Base-by-base conservation (phyloP, 2,888 invertebrate genomes). In the Himalopsyche anomala region DNA sequence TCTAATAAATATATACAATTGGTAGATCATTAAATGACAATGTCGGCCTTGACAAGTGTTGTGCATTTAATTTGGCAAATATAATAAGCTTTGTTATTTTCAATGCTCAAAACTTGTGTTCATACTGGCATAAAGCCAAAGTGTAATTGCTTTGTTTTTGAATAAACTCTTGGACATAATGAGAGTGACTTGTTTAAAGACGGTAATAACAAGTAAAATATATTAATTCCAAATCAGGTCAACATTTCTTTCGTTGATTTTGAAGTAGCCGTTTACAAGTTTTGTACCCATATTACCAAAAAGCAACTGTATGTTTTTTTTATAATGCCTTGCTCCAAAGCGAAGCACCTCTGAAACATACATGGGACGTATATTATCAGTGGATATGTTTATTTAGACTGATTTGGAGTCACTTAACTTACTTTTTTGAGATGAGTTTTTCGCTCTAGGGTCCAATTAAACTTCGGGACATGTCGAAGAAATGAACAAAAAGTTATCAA, bases 61-160 rank as follows among this genome's bases (percentile, higher is more conserved):
- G 17, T 56, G 62, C 19, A 28, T 62, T n/a, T 62, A 56, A n/a
- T 56, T 62, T 62, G 62, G 62, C 62, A 28, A 19, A 62, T 62
- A 62, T 62, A 62, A 62, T 62, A 62, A 62, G 62, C 62, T 62
- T 62, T 62, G 62, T 62, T 62, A 62, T 62, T 62, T 62, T 62
- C 28, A 62, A 62, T 62, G 28, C 8, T 62, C 56, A 62, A 62
- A 62, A 28, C 51, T 62, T 19, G n/a, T 62, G 62, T 62, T 62
- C 28, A 19, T 5, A 8, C 8, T 62, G 62, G 62, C 62, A 62
- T 19, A 9, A 19, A 62, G 62, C 62, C 62, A 19, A 62, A 62
- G 11, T 19, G 19, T 62, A 62, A 62, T 19, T 62, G 19, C 62
- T 62, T 62, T 62, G 62, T 62, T 62, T 62, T 62, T 62, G 62